Evolutionary conservation across 2,888 invertebrate species (phyloP), one percentile per base, ranked within the genome.

Genomic region (Synergus itoensis): DNA sequence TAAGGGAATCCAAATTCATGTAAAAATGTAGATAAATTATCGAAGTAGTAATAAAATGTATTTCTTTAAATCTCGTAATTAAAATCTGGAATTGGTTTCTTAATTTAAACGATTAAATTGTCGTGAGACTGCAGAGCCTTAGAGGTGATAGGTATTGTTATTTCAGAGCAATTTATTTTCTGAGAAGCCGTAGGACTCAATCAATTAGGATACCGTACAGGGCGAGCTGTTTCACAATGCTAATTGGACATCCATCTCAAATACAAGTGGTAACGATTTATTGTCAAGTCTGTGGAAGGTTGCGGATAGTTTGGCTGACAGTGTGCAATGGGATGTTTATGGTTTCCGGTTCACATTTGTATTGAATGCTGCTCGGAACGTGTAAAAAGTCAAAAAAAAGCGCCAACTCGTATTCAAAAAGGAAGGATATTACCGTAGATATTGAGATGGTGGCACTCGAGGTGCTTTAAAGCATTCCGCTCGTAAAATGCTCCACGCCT

Each of bases 311-410:
- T 18, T 69, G 21, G 45, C 45, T 69, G 69, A 48, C 67, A 69
- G 45, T 69, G 67, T 69, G 67, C 45, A 69, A 53, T 53, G 28
- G 53, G 73, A 73, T n/a, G 73, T 53, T 73, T 73, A 73, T 53
- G 73, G 73, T 69, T 69, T 69, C 69, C 69, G 28, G 69, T 48
- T 69, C 48, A 69, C 69, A 48, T 69, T 69, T 69, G 48, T 73
- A 73, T 73, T 73, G 53, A 53, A 53, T 73, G 53, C 53, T 40
- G 36, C 40, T n/a, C 28, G 53, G 16, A 53, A 53, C n/a, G 53
- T 53, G 36, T 53, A 53, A 53, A 53, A 73, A 73, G n/a, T 73
- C 53, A 73, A 73, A 48, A 73, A 48, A 73, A 73, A 73, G n/a
- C 53, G 12, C 36, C 9, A 16, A 48, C 36, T 73, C n/a, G 9